phyloP scores from a whole-genome alignment of 2,113 vertebrate genomes.

The Tympanuchus pallidicinctus region DNA sequence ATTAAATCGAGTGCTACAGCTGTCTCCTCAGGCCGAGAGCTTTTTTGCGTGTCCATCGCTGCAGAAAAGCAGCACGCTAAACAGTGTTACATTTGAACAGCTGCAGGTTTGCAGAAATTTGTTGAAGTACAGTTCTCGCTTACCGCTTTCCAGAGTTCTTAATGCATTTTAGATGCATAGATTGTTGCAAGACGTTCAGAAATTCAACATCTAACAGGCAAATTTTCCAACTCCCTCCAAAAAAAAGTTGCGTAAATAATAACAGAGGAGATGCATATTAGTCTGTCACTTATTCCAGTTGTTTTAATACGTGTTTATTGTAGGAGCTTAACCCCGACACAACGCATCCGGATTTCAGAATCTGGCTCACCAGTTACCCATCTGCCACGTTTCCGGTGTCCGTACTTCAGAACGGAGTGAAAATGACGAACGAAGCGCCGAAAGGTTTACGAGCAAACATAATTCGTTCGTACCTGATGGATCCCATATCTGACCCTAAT shows the following conservation, averaged over 20 bases:
- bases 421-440: slow-evolving; percentile 93
- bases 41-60: neutral
- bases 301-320: neutral
- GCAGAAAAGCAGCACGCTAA: neutral
- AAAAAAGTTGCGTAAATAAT: neutral
- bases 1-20: neutral
- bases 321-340: slow-evolving; percentile 88
- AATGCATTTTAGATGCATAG: neutral
- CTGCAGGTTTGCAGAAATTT: neutral
- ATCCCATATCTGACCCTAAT: slow-evolving; percentile 86
- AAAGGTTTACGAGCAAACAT: slow-evolving; percentile 90
- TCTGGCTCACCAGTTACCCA: slow-evolving; percentile 93
- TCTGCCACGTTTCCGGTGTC: slow-evolving; percentile 88
- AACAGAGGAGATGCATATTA: neutral
- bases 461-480: slow-evolving; percentile 88
- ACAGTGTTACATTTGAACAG: neutral
- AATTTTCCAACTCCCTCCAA: neutral
- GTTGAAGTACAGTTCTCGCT: neutral
- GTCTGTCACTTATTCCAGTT: neutral
- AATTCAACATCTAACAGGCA: neutral
- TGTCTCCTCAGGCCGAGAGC: neutral
- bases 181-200: neutral
- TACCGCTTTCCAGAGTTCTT: rapidly evolving
- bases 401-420: slow-evolving; percentile 90
- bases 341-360: slow-evolving; percentile 89